A percentile compares a stretch with the other conserved stretches of the same genome.
These are phyloP conservation scores for Jordanella pulchra DNA, from an alignment of 2,797 vertebrate genomes.

Conservation along the genomic window DNA sequence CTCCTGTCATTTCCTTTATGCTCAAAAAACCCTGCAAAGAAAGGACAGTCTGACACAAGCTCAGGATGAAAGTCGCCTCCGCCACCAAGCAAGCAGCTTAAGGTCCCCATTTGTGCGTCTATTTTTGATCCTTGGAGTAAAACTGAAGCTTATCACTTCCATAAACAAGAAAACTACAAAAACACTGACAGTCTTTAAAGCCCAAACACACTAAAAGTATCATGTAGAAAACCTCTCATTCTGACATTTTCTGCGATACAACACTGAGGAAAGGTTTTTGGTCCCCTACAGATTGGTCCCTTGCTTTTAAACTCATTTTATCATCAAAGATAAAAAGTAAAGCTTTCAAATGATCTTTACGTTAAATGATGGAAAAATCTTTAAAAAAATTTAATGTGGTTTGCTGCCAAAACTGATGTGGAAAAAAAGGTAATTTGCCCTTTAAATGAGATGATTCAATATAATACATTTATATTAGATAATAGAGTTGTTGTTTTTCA, in stretches of 20 bases:
- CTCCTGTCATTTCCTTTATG: slow-evolving; percentile 63
- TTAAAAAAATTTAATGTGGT: too few relatives aligned
- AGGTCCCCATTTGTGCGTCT: slow-evolving; percentile 27
- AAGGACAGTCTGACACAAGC: slow-evolving; percentile 52
- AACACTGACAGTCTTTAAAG: slow-evolving; percentile 4
- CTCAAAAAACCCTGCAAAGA: slow-evolving; percentile 45
- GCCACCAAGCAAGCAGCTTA: slow-evolving; percentile 18
- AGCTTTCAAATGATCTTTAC: too few relatives aligned
- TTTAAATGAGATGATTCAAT: too few relatives aligned
- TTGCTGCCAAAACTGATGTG: too few relatives aligned
- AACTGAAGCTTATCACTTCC: slow-evolving; percentile 2
- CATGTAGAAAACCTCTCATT: slow-evolving; percentile 15
- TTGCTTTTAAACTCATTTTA: too few relatives aligned
- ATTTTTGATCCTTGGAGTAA: slow-evolving; percentile 19
- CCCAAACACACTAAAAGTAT: background rate
- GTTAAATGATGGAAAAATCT: too few relatives aligned
- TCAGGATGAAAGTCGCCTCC: slow-evolving; percentile 21
- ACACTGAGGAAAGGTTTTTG: slow-evolving; percentile 8
- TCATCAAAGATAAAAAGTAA: too few relatives aligned
- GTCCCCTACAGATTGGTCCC: too few relatives aligned
- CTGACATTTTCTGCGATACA: slow-evolving; percentile 14
- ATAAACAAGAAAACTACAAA: background rate
- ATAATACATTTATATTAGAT: too few relatives aligned
- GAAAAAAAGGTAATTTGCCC: too few relatives aligned
- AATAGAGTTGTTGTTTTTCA: too few relatives aligned